phyloP scores from a whole-genome alignment of 2,113 vertebrate species.

The Rhynchomys soricoides region DNA sequence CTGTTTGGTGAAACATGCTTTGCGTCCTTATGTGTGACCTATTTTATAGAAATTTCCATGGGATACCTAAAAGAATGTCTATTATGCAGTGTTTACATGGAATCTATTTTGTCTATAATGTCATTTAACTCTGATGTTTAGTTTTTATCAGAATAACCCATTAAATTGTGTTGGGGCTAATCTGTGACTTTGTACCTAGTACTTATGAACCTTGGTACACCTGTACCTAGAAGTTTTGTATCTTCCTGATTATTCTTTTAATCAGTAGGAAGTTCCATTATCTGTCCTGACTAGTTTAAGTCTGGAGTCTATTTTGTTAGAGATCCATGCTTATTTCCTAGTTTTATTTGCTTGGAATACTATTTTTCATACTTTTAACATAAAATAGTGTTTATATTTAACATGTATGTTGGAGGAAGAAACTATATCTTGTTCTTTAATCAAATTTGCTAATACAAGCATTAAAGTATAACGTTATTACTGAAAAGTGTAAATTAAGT shows the following conservation, averaged over 20 bases:
- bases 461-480: not conserved
- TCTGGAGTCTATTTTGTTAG: not conserved
- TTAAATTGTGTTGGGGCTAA: not conserved
- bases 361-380: not conserved
- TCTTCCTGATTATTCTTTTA: not conserved
- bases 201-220: not conserved
- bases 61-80: not conserved
- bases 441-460: not conserved
- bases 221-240: not conserved
- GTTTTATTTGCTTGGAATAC: not conserved
- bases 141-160: not conserved
- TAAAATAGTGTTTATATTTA: not conserved
- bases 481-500: not conserved
- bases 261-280: not conserved
- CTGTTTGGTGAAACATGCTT: not conserved
- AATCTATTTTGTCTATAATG: not conserved
- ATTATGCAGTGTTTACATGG: not conserved
- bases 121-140: not conserved
- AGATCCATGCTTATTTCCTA: not conserved
- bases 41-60: not conserved
- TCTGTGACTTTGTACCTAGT: not conserved
- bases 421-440: not conserved
- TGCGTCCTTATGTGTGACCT: not conserved
- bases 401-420: not conserved
- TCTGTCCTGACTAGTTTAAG: not conserved